Conservation (phyloP, 2,888 invertebrate genomes). For the Troilus luridus region DNA sequence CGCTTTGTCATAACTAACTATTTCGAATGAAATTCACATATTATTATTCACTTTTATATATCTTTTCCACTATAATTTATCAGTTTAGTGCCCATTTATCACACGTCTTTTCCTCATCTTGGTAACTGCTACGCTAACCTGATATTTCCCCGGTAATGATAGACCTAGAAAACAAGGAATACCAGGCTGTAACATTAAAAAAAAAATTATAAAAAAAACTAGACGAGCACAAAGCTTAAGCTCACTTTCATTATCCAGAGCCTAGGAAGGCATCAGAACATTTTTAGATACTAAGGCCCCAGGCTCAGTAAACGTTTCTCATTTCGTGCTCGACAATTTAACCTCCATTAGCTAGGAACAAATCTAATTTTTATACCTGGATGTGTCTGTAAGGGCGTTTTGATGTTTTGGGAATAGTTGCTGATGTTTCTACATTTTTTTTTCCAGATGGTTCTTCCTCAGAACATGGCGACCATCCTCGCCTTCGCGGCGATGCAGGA, state of each 20-base stretch:
- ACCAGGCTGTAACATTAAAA: not conserved
- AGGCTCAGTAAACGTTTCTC: conserved; percentile 15
- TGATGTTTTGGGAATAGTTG: conserved; percentile 21
- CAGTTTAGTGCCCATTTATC: conserved; percentile 8
- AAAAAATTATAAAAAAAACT: not conserved
- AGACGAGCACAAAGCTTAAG: conserved; percentile 41
- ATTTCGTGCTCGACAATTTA: conserved; percentile 35
- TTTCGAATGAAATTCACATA: no score
- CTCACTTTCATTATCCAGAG: not conserved
- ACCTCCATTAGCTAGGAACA: conserved; percentile 32
- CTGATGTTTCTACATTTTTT: conserved; percentile 52
- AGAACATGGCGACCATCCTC: conserved; percentile 70
- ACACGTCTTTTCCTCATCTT: not conserved
- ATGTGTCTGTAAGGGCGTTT: not conserved
- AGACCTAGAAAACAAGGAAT: conserved; percentile 10
- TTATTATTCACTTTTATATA: no score
- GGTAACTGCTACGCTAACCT: not conserved
- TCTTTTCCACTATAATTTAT: not conserved
- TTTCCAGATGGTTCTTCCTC: conserved; percentile 71
- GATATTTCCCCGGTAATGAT: conserved; percentile 15
- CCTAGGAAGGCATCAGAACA: conserved; percentile 16
- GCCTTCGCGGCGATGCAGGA: conserved; percentile 68
- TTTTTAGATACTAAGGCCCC: conserved; percentile 18
- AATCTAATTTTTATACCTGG: conserved; percentile 46
- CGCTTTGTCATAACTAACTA: no score